Percentiles rank a stretch among this genome's conserved stretches.
Evolutionary conservation across 2,797 vertebrate species (phyloP).

Genomic region (Cephalopachus bancanus): DNA sequence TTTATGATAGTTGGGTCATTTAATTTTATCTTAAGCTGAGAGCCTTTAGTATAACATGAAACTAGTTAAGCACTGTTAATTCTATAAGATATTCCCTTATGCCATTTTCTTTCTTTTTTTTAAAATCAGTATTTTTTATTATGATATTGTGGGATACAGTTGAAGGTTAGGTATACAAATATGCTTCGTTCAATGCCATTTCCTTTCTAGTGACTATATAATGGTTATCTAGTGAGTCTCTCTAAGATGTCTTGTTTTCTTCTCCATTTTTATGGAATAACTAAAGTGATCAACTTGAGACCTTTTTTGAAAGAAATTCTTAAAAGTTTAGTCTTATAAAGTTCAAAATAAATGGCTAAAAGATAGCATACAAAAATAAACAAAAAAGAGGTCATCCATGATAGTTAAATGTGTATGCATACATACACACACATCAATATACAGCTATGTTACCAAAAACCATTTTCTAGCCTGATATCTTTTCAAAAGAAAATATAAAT

Average conservation of each 20-base stretch:
- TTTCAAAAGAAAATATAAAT: slow-evolving; percentile 49
- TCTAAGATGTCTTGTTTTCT: not conserved
- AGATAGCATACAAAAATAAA: not conserved
- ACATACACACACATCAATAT: not conserved
- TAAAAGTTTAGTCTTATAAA: slow-evolving; percentile 11
- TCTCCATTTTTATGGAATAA: slow-evolving; percentile 37
- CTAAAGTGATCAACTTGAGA: not conserved
- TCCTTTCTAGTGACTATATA: not conserved
- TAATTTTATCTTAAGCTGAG: slow-evolving; percentile 36
- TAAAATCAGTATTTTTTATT: too few relatives aligned
- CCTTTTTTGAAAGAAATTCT: slow-evolving; percentile 3
- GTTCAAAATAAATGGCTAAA: slow-evolving; percentile 11
- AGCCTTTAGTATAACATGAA: not conserved
- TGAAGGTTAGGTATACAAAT: too few relatives aligned
- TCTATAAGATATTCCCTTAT: not conserved
- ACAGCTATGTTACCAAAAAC: not conserved
- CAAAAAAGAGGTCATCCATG: not conserved
- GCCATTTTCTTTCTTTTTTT: not conserved
- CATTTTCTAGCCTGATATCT: not conserved
- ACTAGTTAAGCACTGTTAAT: not conserved
- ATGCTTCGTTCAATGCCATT: too few relatives aligned
- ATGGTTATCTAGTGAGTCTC: not conserved
- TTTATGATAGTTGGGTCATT: slow-evolving; percentile 45
- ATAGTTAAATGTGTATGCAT: not conserved
- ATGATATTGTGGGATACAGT: too few relatives aligned